A percentile compares a stretch with the other conserved stretches of the same genome.
Evolutionary conservation across 2,113 vertebrate genomes (phyloP).

Genomic region (Burhinus oedicnemus): DNA sequence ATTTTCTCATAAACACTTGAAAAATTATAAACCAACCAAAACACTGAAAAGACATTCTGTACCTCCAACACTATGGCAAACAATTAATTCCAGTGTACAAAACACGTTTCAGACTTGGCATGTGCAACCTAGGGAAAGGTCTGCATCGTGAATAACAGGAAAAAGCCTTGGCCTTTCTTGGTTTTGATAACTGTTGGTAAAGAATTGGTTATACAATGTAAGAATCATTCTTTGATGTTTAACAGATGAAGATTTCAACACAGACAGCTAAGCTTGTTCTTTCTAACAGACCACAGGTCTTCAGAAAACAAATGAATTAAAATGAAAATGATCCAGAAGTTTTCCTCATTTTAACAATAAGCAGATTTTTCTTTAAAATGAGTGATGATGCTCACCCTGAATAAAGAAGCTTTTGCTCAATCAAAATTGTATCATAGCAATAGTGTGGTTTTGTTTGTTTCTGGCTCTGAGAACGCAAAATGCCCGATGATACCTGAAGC

Average conservation of each 20-base stretch:
- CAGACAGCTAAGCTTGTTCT: background rate
- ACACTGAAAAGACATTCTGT: background rate
- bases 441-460: accelerated
- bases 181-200: background rate
- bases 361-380: background rate
- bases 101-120: accelerated
- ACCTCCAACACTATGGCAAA: background rate
- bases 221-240: background rate
- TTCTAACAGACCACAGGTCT: background rate
- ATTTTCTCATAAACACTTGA: background rate
- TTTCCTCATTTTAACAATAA: background rate
- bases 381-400: background rate
- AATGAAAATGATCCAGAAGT: accelerated
- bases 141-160: background rate
- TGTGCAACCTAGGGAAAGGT: background rate
- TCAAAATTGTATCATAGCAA: accelerated
- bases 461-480: background rate
- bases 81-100: background rate
- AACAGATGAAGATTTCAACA: background rate
- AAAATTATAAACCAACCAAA: background rate
- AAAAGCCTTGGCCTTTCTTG: background rate
- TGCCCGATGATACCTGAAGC: accelerated
- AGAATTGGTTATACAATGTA: background rate
- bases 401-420: background rate
- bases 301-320: background rate